Conservation (phyloP, 2,888 invertebrate genomes). For the Hypselothyrea guttata region DNA sequence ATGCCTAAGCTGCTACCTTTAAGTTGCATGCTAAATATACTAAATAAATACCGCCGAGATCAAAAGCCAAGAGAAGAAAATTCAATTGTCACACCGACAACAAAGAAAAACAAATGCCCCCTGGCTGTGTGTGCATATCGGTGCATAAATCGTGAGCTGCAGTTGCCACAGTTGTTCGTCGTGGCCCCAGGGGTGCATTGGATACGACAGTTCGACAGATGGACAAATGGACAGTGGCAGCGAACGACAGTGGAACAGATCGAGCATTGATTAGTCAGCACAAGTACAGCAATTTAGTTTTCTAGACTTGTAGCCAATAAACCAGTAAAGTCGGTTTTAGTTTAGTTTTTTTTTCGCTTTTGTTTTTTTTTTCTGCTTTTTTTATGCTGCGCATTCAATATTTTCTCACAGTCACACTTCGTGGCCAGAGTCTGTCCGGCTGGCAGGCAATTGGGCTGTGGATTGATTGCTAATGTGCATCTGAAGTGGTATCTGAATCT, state of each 20-base stretch:
- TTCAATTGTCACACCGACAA: conserved; percentile 40
- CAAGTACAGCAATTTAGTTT: conserved; percentile 45
- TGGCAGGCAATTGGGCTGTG: conserved; percentile 30
- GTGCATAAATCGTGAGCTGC: conserved; percentile 46
- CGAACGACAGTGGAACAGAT: conserved; percentile 34
- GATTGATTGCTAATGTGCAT: conserved; percentile 72
- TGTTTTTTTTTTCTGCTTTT: no score
- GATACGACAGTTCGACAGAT: conserved; percentile 1
- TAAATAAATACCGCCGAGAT: conserved; percentile 28
- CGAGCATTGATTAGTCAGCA: conserved; percentile 57
- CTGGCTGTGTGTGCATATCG: conserved; percentile 36
- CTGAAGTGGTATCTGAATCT: conserved; percentile 41
- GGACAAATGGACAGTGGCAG: conserved; percentile 12
- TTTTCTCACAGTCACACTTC: conserved; percentile 56
- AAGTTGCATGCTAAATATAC: conserved; percentile 2
- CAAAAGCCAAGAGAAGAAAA: conserved; percentile 31
- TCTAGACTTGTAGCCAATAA: conserved; percentile 13
- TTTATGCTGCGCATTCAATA: conserved; percentile 38
- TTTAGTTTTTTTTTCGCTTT: not conserved
- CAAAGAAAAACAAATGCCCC: conserved; percentile 31
- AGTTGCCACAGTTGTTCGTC: conserved; percentile 23
- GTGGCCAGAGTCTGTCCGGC: conserved; percentile 31
- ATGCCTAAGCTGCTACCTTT: conserved; percentile 2
- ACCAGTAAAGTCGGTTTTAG: conserved; percentile 35
- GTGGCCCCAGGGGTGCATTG: conserved; percentile 43